phyloP scores from a whole-genome alignment of 2,888 invertebrate genomes.

The Rhyacophila evoluta region DNA sequence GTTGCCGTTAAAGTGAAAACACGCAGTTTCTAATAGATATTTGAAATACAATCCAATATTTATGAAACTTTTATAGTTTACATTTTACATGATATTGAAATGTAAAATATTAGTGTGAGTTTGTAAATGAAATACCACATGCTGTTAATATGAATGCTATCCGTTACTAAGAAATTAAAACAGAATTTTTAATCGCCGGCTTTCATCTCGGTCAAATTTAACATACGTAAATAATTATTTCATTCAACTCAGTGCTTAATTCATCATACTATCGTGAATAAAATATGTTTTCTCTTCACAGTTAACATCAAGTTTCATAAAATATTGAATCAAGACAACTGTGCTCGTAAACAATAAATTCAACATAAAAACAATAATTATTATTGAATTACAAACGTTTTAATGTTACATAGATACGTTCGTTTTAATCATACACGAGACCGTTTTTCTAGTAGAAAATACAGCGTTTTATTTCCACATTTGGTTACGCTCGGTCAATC shows the following conservation, averaged over 20 bases:
- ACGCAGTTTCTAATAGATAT: too few relatives aligned
- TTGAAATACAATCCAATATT: too few relatives aligned
- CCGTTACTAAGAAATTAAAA: too few relatives aligned
- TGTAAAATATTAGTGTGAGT: too few relatives aligned
- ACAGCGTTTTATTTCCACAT: not conserved
- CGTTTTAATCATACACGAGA: not conserved
- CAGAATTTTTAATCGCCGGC: not conserved
- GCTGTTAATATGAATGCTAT: too few relatives aligned
- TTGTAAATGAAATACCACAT: too few relatives aligned
- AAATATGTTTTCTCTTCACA: not conserved
- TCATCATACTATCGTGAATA: not conserved
- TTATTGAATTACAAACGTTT: not conserved
- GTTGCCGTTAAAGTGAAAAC: too few relatives aligned
- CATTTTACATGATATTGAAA: too few relatives aligned
- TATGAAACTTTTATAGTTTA: too few relatives aligned
- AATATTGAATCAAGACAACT: not conserved
- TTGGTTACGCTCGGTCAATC: constrained; percentile 13
- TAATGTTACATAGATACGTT: not conserved
- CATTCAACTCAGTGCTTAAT: not conserved
- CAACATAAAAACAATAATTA: not conserved
- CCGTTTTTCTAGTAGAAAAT: not conserved
- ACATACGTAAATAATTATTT: not conserved
- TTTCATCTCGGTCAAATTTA: not conserved
- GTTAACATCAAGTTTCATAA: not conserved
- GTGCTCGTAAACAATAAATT: not conserved